phyloP scores from a whole-genome alignment of 2,797 vertebrate species.

The Zalophus californianus region DNA sequence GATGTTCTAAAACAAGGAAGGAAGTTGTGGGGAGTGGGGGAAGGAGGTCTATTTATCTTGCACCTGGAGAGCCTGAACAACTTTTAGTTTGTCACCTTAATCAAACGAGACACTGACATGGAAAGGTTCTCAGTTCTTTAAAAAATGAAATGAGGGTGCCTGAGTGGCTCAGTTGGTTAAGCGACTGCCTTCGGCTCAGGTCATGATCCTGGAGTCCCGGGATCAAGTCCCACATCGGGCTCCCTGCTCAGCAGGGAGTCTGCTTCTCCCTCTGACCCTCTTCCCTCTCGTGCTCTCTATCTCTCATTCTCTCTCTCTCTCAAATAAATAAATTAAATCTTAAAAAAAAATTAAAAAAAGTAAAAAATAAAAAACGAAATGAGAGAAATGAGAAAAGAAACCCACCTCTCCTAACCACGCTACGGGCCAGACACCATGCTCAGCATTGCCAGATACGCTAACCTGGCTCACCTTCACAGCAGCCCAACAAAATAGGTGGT shows the following conservation, averaged over 20 bases:
- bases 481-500: not conserved
- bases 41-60: not conserved
- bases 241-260: no score
- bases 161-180: no score
- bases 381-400: not conserved
- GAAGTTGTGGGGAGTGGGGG: not conserved
- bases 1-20: constrained; percentile 5
- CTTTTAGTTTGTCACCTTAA: not conserved
- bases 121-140: not conserved
- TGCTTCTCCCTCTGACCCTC: no score
- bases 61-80: not conserved
- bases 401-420: not conserved
- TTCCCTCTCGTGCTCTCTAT: no score
- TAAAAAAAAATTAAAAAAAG: no score
- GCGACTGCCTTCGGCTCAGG: no score
- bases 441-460: not conserved
- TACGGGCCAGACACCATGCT: accelerated
- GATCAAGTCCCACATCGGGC: no score
- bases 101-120: not conserved
- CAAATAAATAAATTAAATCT: no score
- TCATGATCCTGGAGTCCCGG: no score
- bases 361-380: not conserved
- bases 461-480: not conserved
- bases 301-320: no score
- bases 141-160: not conserved